Evolutionary conservation across 2,113 vertebrate genomes (phyloP), one percentile per base, ranked within the genome.

Genomic region (Platysteira castanea): DNA sequence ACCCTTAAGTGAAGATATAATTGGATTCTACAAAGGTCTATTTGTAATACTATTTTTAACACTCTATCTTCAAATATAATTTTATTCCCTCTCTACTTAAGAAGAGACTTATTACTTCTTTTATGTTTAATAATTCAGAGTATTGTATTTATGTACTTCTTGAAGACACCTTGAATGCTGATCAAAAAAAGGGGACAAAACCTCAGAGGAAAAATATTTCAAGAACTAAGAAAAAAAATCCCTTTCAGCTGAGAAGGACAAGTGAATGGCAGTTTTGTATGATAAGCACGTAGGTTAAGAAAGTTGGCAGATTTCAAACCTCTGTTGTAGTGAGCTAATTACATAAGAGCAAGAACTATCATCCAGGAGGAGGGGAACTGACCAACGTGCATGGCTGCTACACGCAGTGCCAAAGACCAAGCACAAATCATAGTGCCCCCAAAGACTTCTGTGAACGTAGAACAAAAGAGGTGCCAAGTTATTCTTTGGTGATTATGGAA

Each of bases 91-190:
- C 53, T 65, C 46, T 82, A 46, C 39, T 75, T 87, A 85, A 90
- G 50, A 31, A 65, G 50, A 77, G 15, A 39, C n/a, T 69, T 87
- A 57, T 86, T 75, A 20, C 44, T 90, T 84, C 83, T 89, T 89
- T 96, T 74, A 67, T 59, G 42, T 90, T 97, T 90, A 90, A 96
- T 92, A 95, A 96, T 90, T 95, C 85, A 90, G 83, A 73, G 46
- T 84, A 64, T 94, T 47, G 13, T 95, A 63, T 85, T 85, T 94
- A 70, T 59, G 47, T 83, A 77, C 47, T 74, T 93, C 78, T 95
- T 93, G 82, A 90, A 90, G 60, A 22, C 71, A 93, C 37, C 67
- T 92, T 92, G 92, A 91, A 88, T 74, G 26, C 37, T 94, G 84
- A 88, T 90, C 63, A 92, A 79, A 92, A 92, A 87, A 54, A 3